phyloP scores from a whole-genome alignment of 2,888 invertebrate species.

The Zootermopsis nevadensis region DNA sequence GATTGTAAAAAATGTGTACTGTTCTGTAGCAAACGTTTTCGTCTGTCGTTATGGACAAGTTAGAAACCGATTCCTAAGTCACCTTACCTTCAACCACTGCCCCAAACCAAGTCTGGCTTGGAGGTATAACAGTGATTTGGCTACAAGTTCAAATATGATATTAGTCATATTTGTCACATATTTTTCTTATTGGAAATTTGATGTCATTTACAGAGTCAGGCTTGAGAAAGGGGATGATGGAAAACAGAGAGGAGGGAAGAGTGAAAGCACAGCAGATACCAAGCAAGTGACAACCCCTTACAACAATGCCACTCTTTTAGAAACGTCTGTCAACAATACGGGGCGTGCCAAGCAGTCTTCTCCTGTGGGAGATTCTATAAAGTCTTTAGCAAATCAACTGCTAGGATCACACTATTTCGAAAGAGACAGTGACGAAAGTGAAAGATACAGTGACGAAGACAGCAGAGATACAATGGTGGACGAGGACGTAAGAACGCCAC shows the following conservation, averaged over 20 bases:
- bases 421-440: conserved; percentile 56
- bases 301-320: conserved; percentile 50
- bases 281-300: neutral
- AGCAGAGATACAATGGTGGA: conserved; percentile 60
- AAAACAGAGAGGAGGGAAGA: conserved; percentile 24
- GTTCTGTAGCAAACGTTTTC: too few relatives aligned
- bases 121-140: conserved; percentile 1
- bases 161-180: neutral
- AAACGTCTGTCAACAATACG: conserved; percentile 61
- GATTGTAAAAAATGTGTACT: too few relatives aligned
- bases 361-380: conserved; percentile 68
- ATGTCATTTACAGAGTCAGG: conserved; percentile 55
- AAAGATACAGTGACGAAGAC: conserved; percentile 52
- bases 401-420: conserved; percentile 62
- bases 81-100: too few relatives aligned
- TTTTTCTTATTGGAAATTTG: conserved; percentile 31
- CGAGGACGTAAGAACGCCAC: conserved; percentile 72
- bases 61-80: neutral
- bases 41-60: neutral
- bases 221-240: conserved; percentile 57
- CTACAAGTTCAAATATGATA: neutral
- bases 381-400: conserved; percentile 70
- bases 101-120: conserved; percentile 36
- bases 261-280: conserved; percentile 10
- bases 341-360: conserved; percentile 55